Evolutionary conservation across 2,797 vertebrate species (phyloP).

Genomic region (Trachurus trachurus): DNA sequence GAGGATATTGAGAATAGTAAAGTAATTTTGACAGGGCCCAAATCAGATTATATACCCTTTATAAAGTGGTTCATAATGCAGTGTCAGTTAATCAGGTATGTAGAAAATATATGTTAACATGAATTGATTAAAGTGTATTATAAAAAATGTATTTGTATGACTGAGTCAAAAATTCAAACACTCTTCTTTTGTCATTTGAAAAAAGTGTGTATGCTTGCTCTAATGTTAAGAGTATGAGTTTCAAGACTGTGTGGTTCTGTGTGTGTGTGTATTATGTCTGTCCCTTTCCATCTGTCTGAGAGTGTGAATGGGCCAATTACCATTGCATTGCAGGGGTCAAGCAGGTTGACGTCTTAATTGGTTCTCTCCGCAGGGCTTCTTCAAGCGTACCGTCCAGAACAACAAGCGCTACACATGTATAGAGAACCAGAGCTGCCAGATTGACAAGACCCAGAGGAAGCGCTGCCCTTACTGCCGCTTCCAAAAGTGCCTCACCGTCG

Average conservation of each 20-base stretch:
- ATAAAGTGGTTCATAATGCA: slow-evolving; percentile 17
- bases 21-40: slow-evolving; percentile 38
- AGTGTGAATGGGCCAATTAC: slow-evolving; percentile 86
- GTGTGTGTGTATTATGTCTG: slow-evolving; percentile 53
- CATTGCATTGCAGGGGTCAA: slow-evolving; percentile 82
- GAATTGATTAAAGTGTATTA: not conserved
- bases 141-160: slow-evolving; percentile 2
- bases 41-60: slow-evolving; percentile 26
- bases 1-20: slow-evolving; percentile 45
- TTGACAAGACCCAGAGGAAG: slow-evolving; percentile 99
- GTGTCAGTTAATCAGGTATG: not conserved
- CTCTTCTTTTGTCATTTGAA: not conserved
- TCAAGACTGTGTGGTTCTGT: slow-evolving; percentile 43
- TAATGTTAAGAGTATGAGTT: slow-evolving; percentile 25
- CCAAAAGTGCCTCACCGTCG: slow-evolving; percentile 98
- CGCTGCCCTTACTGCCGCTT: slow-evolving; percentile 99
- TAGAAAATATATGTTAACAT: not conserved
- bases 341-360: slow-evolving; percentile 87
- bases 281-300: slow-evolving; percentile 75
- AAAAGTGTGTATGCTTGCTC: slow-evolving; percentile 5
- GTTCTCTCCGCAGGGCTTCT: slow-evolving; percentile 93
- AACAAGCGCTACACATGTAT: slow-evolving; percentile 99
- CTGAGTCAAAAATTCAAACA: not conserved
- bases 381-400: slow-evolving; percentile 99
- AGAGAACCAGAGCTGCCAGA: slow-evolving; percentile 99